Conservation (phyloP, 2,797 vertebrate genomes). For the Sebastolobus alascanus region DNA sequence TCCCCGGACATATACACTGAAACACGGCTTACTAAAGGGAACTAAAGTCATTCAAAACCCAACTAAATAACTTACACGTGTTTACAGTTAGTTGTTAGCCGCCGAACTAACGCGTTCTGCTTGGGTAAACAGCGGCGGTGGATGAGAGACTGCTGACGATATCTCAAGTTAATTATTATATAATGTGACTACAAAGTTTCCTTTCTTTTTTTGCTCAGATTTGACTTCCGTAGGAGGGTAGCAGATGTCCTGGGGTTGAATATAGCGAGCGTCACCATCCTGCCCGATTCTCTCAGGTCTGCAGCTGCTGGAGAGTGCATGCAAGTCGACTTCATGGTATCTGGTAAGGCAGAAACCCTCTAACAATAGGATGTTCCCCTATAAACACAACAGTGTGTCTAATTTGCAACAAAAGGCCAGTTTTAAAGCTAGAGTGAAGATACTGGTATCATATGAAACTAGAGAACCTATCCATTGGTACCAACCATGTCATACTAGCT, state of each 20-base stretch:
- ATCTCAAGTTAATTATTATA: background rate
- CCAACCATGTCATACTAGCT: no score
- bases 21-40: no score
- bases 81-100: no score
- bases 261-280: conserved; percentile 76
- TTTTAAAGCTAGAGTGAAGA: no score
- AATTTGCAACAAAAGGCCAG: background rate
- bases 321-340: conserved; percentile 77
- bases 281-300: conserved; percentile 61
- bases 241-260: conserved; percentile 65
- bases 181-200: background rate
- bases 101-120: no score
- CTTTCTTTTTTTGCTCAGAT: conserved; percentile 61
- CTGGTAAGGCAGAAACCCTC: conserved; percentile 69
- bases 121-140: no score
- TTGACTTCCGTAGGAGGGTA: conserved; percentile 81
- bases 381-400: background rate
- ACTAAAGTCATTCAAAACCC: no score
- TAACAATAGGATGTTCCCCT: background rate
- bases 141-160: no score
- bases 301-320: conserved; percentile 65
- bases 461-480: no score
- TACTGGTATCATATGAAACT: no score
- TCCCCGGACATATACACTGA: no score
- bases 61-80: no score